Percentiles rank a stretch among this genome's conserved stretches.
Conservation (phyloP, 2,888 invertebrate genomes). For the Drosophila tanythrix region DNA sequence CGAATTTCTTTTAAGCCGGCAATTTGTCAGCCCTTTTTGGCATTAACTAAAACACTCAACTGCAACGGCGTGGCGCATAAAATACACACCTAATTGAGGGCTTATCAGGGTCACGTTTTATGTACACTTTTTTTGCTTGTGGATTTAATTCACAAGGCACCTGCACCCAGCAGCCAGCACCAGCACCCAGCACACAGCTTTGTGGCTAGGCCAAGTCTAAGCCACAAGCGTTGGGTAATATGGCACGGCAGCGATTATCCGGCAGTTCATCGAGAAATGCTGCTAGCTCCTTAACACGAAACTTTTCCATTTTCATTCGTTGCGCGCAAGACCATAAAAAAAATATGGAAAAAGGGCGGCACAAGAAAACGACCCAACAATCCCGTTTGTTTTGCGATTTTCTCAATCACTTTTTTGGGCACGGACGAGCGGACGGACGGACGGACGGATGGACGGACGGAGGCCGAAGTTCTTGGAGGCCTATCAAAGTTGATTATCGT, state of each 20-base stretch:
- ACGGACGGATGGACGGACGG: neutral
- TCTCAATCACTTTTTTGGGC: constrained; percentile 56
- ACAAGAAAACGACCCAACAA: constrained; percentile 9
- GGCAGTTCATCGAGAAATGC: constrained; percentile 63
- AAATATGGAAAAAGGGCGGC: constrained; percentile 49
- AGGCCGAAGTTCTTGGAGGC: constrained; percentile 24
- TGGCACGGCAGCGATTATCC: constrained; percentile 62
- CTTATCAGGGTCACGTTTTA: constrained; percentile 37
- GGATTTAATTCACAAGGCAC: neutral
- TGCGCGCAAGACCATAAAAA: constrained; percentile 64
- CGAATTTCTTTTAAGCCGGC: neutral
- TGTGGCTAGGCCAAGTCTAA: constrained; percentile 41
- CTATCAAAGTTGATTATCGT: constrained; percentile 77
- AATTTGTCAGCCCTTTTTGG: neutral
- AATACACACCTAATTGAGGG: constrained; percentile 50
- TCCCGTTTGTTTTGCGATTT: constrained; percentile 50
- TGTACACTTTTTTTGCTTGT: constrained; percentile 19
- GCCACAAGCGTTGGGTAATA: constrained; percentile 53
- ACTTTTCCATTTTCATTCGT: constrained; percentile 65
- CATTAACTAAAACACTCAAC: neutral
- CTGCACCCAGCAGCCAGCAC: neutral
- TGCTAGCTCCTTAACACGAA: constrained; percentile 62
- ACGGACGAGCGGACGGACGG: neutral
- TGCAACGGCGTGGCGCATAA: constrained; percentile 15
- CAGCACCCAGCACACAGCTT: neutral